Percentiles rank a stretch among this genome's conserved stretches.
These are phyloP conservation scores for Danionella dracula DNA, from an alignment of 2,797 vertebrate species.

Conservation along the genomic window DNA sequence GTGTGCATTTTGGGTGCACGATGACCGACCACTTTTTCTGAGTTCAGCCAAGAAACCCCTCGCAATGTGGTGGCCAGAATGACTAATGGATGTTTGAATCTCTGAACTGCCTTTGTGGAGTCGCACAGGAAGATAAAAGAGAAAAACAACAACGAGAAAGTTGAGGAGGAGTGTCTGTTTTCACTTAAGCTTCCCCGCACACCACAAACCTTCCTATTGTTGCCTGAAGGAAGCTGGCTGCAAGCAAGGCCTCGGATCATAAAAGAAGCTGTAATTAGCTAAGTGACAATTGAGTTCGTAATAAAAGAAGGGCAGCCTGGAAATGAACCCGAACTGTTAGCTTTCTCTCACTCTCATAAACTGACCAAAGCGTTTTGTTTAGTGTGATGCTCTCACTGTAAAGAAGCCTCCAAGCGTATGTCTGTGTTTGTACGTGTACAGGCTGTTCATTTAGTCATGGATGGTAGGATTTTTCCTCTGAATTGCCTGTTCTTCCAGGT, in stretches of 20 bases:
- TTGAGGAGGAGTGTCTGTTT: conserved; percentile 43
- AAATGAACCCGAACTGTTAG: conserved; percentile 33
- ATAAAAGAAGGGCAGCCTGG: conserved; percentile 35
- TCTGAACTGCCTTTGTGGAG: conserved; percentile 43
- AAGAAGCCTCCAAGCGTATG: conserved; percentile 1
- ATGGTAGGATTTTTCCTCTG: neutral
- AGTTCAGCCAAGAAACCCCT: conserved; percentile 47
- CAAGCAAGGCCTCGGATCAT: conserved; percentile 24
- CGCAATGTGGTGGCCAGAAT: conserved; percentile 37
- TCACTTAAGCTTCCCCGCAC: conserved; percentile 32
- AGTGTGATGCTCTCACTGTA: conserved; percentile 3
- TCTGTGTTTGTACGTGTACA: neutral
- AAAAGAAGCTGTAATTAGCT: conserved; percentile 49
- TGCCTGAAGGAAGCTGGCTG: conserved; percentile 29
- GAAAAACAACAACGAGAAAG: conserved; percentile 42
- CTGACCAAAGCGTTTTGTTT: conserved; percentile 21
- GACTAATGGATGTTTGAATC: conserved; percentile 46
- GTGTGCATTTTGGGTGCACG: conserved; percentile 35
- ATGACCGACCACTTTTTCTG: conserved; percentile 35
- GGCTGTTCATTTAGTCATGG: neutral
- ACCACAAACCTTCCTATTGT: conserved; percentile 40
- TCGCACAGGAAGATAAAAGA: conserved; percentile 47
- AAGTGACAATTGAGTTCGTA: conserved; percentile 42
- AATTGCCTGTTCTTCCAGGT: neutral
- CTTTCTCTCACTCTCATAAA: conserved; percentile 35